phyloP scores from a whole-genome alignment of 2,113 vertebrate genomes.

The Ptyas mucosa region DNA sequence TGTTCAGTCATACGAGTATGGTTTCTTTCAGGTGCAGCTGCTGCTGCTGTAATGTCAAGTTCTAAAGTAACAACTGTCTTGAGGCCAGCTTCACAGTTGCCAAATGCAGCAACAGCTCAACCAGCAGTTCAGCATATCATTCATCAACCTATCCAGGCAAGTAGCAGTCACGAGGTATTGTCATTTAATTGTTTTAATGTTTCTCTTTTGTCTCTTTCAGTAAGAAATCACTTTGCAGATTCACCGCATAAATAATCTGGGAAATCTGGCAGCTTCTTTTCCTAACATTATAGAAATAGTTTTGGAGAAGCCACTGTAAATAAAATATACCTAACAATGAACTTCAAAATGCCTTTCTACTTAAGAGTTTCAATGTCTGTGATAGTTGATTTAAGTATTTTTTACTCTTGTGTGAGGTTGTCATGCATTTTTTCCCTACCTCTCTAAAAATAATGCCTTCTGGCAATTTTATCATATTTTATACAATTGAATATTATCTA shows the following conservation, averaged over 20 bases:
- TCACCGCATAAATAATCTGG: not conserved
- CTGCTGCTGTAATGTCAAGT: conserved; percentile 96
- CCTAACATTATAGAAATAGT: not conserved
- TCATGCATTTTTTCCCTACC: not conserved
- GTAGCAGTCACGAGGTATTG: conserved; percentile 37
- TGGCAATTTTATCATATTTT: not conserved
- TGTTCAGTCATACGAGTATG: rapidly evolving
- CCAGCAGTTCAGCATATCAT: conserved; percentile 92
- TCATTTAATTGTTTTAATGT: rapidly evolving
- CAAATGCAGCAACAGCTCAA: conserved; percentile 81
- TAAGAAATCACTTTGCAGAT: not conserved
- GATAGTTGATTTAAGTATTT: rapidly evolving
- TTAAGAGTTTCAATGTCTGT: not conserved
- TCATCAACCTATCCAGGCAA: conserved; percentile 91
- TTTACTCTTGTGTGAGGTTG: not conserved
- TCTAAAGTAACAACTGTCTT: conserved; percentile 91
- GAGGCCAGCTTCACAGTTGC: conserved; percentile 85
- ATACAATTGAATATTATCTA: not conserved
- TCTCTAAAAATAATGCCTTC: not conserved
- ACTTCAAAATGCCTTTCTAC: not conserved
- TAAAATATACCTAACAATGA: not conserved
- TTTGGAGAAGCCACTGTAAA: not conserved
- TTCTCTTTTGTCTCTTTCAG: not conserved
- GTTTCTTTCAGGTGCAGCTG: conserved; percentile 82
- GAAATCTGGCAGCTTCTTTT: not conserved